phyloP scores from a whole-genome alignment of 2,113 vertebrate genomes.

The Rhynchopsitta pachyrhyncha region DNA sequence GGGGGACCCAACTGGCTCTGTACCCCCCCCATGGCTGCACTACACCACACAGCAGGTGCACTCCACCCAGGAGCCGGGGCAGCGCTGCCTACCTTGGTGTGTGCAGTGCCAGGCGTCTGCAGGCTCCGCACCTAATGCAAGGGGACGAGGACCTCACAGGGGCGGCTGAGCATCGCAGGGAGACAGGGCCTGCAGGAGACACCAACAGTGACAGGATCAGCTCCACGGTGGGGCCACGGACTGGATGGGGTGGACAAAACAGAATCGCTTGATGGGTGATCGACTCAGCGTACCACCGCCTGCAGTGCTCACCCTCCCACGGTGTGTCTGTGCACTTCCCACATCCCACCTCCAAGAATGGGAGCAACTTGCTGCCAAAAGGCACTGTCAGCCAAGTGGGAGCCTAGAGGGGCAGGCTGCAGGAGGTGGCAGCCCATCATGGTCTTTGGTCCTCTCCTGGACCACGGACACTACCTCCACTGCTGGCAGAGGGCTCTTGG shows the following conservation, averaged over 20 bases:
- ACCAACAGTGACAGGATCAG: neutral
- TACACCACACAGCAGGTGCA: accelerated
- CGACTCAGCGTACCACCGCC: neutral
- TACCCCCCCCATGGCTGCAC: neutral
- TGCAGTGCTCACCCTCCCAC: neutral
- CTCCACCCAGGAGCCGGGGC: neutral
- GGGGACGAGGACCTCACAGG: neutral
- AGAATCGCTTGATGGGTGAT: neutral
- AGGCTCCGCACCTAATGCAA: neutral
- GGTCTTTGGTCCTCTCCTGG: neutral
- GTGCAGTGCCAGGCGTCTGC: neutral
- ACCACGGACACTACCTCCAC: neutral
- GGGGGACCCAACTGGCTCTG: neutral
- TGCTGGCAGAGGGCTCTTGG: neutral
- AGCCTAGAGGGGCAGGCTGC: neutral
- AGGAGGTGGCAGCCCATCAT: neutral
- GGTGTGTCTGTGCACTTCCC: neutral
- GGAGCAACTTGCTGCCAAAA: neutral
- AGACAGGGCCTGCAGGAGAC: slow-evolving; percentile 20
- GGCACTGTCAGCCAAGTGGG: neutral
- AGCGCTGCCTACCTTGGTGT: slow-evolving; percentile 31
- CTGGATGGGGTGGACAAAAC: accelerated
- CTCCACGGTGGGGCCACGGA: neutral
- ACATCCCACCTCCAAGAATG: accelerated
- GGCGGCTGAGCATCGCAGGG: slow-evolving; percentile 43